Evolutionary conservation across 2,113 vertebrate genomes (phyloP).

Genomic region (Thryonomys swinderianus): DNA sequence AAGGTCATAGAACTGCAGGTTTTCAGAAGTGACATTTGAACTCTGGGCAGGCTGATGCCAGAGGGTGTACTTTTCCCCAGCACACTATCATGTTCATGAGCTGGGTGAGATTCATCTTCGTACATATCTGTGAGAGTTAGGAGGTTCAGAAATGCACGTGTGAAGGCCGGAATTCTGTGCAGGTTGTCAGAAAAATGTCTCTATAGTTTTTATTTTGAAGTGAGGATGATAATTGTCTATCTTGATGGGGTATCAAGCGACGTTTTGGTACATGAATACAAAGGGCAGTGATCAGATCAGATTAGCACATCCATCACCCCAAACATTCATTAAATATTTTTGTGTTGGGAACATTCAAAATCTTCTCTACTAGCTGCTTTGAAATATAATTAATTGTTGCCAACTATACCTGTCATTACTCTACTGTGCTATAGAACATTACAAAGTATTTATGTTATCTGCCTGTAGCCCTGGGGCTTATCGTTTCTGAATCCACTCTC

Average conservation of each 20-base stretch:
- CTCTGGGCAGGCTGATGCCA: not conserved
- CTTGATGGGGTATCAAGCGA: not conserved
- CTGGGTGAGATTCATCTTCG: not conserved
- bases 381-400: not conserved
- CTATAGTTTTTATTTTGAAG: not conserved
- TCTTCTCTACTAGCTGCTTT: not conserved
- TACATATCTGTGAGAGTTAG: not conserved
- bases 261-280: not conserved
- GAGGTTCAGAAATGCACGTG: not conserved
- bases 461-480: not conserved
- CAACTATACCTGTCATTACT: not conserved
- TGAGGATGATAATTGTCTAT: not conserved
- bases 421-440: not conserved
- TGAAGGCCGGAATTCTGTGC: not conserved
- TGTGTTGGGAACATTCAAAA: not conserved
- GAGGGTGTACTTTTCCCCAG: not conserved
- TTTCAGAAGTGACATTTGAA: slow-evolving; percentile 45
- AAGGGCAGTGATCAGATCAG: not conserved
- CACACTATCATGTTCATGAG: not conserved
- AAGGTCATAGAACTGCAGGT: not conserved
- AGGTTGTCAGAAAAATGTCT: slow-evolving; percentile 15
- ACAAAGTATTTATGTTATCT: not conserved
- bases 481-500: not conserved
- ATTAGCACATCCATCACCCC: not conserved
- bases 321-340: not conserved